Evolutionary conservation across 1,140 invertebrate genomes (phyloP), one percentile per base, ranked within the genome.

Genomic region (Heliconius nattereri): DNA sequence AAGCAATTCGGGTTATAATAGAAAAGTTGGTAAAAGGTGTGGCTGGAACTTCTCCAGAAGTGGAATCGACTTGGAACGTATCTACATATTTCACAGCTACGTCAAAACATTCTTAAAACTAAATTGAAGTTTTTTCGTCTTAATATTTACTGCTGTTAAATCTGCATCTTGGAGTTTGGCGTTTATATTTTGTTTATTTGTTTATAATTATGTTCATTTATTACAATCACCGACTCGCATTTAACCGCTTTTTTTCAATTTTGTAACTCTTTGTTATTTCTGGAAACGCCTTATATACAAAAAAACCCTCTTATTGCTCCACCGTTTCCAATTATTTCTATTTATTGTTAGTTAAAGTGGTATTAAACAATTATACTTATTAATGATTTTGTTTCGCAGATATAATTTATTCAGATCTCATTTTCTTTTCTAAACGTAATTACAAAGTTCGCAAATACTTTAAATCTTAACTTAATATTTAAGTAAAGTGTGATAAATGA

Each of bases 21-120:
- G 13, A 66, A 66, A 29, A 66, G 23, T 66, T 66, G 3, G 3
- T 66, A 29, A 23, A 13, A 60, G 13, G 26, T 49, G 71, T 40
- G 75, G 74, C 45, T 80, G 71, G 76, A 80, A 79, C 74, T 80
- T 73, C 66, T 26, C 26, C 60, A 60, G 54, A 75, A 57, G 40
- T 66, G 26, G 73, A 71, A 35, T 35, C 20, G 75, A 80, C 71
- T 80, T 80, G 73, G 40, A 73, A 73, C 49, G 16, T 52, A 52
- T 40, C 16, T 52, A 52, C 75, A 76, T 80, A 80, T 80, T 76
- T 80, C 75, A 74, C 71, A 35, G 71, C 71, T 80, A 73, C 71
- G 79, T 70, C 79, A 80, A 76, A 80, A 73, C 71, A 75, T 75
- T 73, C 78, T 80, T 80, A 49, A 76, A 72, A 80, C 70, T 54